Conservation (phyloP, 2,113 vertebrate genomes). For the Fregata magnificens region DNA sequence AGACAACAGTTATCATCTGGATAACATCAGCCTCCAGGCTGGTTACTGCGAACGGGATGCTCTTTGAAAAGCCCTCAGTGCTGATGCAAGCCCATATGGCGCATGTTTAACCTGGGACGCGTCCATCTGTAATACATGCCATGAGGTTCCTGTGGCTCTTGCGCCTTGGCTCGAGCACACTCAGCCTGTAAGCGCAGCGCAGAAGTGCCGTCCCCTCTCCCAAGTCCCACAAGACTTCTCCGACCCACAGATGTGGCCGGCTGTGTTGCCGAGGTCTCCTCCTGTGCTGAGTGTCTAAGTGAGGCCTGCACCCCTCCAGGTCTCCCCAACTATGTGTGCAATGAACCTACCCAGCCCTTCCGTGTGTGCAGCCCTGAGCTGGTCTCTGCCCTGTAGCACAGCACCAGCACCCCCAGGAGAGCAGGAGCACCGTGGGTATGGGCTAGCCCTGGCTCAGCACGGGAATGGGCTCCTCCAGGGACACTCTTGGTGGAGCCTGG, state of each 20-base stretch:
- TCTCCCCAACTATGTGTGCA: neutral
- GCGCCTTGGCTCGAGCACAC: neutral
- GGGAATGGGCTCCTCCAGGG: neutral
- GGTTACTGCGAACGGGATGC: constrained; percentile 17
- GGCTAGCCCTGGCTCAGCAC: neutral
- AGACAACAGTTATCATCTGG: constrained; percentile 63
- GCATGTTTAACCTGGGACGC: constrained; percentile 43
- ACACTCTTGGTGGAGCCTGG: neutral
- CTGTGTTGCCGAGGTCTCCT: neutral
- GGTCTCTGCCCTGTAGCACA: neutral
- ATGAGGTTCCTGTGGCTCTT: constrained; percentile 26
- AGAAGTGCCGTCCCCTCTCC: neutral
- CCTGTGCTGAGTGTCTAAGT: neutral
- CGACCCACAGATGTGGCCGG: neutral
- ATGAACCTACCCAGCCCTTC: neutral
- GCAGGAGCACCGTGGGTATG: rapidly evolving
- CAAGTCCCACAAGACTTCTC: neutral
- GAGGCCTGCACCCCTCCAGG: neutral
- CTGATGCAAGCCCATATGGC: constrained; percentile 61
- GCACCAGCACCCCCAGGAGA: neutral
- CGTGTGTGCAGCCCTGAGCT: rapidly evolving
- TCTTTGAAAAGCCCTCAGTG: constrained; percentile 51
- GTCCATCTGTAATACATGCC: constrained; percentile 33
- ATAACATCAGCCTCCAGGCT: constrained; percentile 62
- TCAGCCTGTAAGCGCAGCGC: neutral